Conservation (phyloP, 2,888 invertebrate genomes). For the Sclerodermus sp. region DNA sequence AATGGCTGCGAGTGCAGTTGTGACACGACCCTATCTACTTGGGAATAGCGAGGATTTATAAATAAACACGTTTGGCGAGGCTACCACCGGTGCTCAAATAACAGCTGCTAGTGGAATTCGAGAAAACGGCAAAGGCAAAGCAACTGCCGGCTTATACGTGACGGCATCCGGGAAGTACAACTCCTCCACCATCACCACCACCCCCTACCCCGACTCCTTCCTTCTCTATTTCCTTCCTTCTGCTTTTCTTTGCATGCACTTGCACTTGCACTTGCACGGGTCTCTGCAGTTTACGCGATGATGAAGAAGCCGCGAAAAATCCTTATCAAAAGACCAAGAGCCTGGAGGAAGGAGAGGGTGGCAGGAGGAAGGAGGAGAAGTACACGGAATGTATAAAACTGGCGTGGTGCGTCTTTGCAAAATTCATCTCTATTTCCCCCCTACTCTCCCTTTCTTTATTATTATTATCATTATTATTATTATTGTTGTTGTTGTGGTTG, state of each 20-base stretch:
- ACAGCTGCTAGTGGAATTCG: constrained; percentile 16
- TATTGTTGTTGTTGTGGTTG: too few relatives aligned
- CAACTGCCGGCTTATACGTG: constrained; percentile 40
- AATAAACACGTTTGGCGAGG: background rate
- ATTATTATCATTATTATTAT: too few relatives aligned
- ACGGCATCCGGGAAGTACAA: constrained; percentile 33
- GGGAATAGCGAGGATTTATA: background rate
- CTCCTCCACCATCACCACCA: too few relatives aligned
- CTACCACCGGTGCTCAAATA: too few relatives aligned
- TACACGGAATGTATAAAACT: too few relatives aligned
- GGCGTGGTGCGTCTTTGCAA: too few relatives aligned
- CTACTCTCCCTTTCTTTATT: too few relatives aligned
- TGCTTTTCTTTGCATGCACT: constrained; percentile 25
- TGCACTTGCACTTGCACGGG: constrained; percentile 30
- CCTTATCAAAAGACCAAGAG: background rate
- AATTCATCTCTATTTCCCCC: too few relatives aligned
- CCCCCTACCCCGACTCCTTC: too few relatives aligned
- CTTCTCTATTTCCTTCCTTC: constrained; percentile 4
- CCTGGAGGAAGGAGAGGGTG: background rate
- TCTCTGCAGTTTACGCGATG: constrained; percentile 29
- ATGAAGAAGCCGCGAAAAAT: constrained; percentile 18
- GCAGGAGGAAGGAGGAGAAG: background rate
- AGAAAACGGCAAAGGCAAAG: constrained; percentile 34
- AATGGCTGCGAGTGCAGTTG: constrained; percentile 13
- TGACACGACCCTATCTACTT: constrained; percentile 5